Evolutionary conservation across 2,797 vertebrate genomes (phyloP), one percentile per base, ranked within the genome.

Genomic region (Anolis apletophallus): DNA sequence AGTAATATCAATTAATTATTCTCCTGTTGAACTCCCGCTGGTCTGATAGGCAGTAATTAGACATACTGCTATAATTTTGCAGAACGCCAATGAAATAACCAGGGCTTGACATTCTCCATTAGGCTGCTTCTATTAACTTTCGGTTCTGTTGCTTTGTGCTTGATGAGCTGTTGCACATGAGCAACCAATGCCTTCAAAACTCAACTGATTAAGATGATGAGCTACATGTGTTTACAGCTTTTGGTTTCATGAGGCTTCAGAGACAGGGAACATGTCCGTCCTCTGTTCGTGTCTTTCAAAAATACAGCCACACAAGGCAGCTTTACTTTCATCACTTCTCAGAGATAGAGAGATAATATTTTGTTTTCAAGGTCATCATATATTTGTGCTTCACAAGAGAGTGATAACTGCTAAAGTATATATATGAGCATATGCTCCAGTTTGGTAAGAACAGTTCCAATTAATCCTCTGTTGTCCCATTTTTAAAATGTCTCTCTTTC

Each of bases 1-100:
- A 91, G 85, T 90, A 93, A 95, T 74, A 95, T 95, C 95, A 95
- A 93, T 95, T 93, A 95, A 90, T 83, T 93, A 80, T 87, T 85
- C 86, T 93, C 89, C 86, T 92, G 94, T 90, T 91, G 93, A 88
- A 89, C 88, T 94, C 92, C 94, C 95, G 88, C 85, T 95, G 89
- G 81, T 88, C 88, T 92, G 91, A 91, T 85, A 29, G 14, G 88
- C 80, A 89, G 92, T 94, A 95, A 96, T 94, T 92, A 93, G 85
- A 86, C 1, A 59, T 57, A 82, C 91, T 88, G 17, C 5, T 84
- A 61, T 76, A 94, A 83, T 85, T 92, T 92, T 91, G 83, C 85
- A 93, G 90, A 89, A 91, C 89, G 85, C 50, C 83, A 73, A 93
- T 76, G 75, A 89, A 71, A 29, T 36, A 87, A 26, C 86, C 74